Evolutionary conservation across 2,113 vertebrate species (phyloP).

Genomic region (Sebastes fasciatus): DNA sequence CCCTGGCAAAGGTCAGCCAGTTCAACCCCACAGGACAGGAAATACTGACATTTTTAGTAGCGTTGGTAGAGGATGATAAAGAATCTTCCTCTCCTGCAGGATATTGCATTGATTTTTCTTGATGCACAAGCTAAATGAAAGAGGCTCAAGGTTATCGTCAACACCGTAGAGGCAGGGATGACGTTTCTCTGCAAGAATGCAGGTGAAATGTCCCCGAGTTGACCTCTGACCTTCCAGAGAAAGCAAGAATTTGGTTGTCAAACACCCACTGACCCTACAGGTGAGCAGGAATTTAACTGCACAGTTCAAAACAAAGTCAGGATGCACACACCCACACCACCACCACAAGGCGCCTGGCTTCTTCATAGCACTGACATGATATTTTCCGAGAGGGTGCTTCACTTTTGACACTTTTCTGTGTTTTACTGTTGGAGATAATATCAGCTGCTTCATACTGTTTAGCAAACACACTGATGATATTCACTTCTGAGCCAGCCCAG

Average conservation of each 20-base stretch:
- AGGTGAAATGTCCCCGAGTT: conserved; percentile 23
- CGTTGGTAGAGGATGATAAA: neutral
- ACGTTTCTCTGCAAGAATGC: conserved; percentile 17
- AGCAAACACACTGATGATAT: conserved; percentile 18
- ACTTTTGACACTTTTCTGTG: conserved; percentile 53
- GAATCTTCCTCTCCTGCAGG: neutral
- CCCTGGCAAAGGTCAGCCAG: conserved; percentile 47
- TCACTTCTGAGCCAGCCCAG: neutral
- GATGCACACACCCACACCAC: neutral
- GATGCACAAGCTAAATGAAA: neutral
- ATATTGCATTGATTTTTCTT: neutral
- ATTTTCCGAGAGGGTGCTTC: conserved; percentile 43
- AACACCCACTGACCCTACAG: conserved; percentile 36
- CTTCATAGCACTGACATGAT: conserved; percentile 43
- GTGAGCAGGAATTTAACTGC: conserved; percentile 40
- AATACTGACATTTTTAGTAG: neutral
- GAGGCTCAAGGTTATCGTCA: neutral
- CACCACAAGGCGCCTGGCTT: neutral
- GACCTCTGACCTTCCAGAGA: conserved; percentile 49
- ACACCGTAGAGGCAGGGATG: neutral
- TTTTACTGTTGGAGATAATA: conserved; percentile 10
- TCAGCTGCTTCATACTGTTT: neutral
- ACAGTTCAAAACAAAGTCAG: neutral
- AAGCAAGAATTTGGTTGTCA: conserved; percentile 16
- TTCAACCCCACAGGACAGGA: conserved; percentile 22